Base-by-base conservation (phyloP, 2,888 invertebrate species). In the Bibio marci region DNA sequence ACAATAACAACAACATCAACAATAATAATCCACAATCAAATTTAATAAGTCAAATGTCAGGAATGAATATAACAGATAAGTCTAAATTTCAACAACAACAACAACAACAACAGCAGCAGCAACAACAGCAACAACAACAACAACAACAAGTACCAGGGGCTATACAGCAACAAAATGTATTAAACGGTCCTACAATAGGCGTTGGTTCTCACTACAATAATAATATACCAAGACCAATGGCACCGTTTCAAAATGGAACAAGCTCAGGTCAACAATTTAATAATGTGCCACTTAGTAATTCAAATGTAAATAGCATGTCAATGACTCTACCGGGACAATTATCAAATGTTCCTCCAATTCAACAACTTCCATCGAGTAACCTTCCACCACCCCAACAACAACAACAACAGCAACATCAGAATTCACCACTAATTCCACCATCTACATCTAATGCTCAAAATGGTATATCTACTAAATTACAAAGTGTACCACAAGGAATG, bases 391-490 rank as follows among this genome's bases (percentile, higher is more conserved):
- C 43, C 10, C 31, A 19, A 27, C 14, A 39, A 17, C 25, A 28
- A 15, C 22, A 25, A 25, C 32, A 12, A 30, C 27, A 39, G 25
- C 34, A 35, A 5, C 13, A 18, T 17, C 25, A 13, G 36, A n/a
- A 26, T 13, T 27, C 17, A 30, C 25, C 14, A 19, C 35, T 14
- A 30, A 30, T 30, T 28, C 41, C 19, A 18, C 28, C 27, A 33
- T 10, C n/a, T 12, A 35, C 35, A 12, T 15, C 30, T 13, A 32
- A 22, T 17, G 33, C 38, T 30, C n/a, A n/a, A n/a, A n/a, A n/a
- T n/a, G n/a, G n/a, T n/a, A n/a, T n/a, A n/a, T n/a, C n/a, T n/a
- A 35, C 38, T 6, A 31, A 30, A 33, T 38, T 35, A 30, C 40
- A 27, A 31, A 10, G 32, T 32, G 15, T 8, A 32, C 32, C 13